Evolutionary conservation across 2,797 vertebrate genomes (phyloP), one percentile per base, ranked within the genome.

Genomic region (Clarias fuscus): DNA sequence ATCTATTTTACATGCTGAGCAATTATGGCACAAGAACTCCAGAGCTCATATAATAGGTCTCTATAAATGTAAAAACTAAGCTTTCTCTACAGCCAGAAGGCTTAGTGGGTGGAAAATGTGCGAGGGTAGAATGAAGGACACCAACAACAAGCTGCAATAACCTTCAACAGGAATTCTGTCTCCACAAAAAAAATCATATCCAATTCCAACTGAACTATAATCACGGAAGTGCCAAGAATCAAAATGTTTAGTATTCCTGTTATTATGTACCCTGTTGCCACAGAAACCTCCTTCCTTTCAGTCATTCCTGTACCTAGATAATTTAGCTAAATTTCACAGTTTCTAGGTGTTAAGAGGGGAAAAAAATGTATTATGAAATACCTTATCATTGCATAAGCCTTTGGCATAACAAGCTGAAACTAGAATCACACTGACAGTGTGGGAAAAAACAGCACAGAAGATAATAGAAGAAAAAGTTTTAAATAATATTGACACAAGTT

Each of bases 31-130:
- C 75, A 90, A 88, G 65, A 85, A 91, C 90, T 91, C 89, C 70
- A 75, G 89, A 90, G 89, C 93, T 93, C 91, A 92, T 94, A 91
- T 89, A 89, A 89, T 11, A 79, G 11, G 33, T 88, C 90, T 90
- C 30, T 67, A 73, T 80, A 85, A 85, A 90, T 87, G 72, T 20
- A 84, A 70, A 84, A 61, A 77, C 37, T 82, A n/a, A 64, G 58
- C 43, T 82, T 22, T 53, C 58, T 43, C 15, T 37, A 76, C 71
- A 80, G 64, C 65, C 56, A 73, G 37, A 78, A 48, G 20, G 82
- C 48, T 40, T 86, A 78, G 58, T 37, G 53, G 53, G 71, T 72
- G 20, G 40, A 68, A 48, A 58, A 58, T 30, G 67, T 33, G 84
- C 11, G 58, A 71, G 82, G 30, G 40, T 48, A 80, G 58, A 73